Percentiles rank a stretch among this genome's conserved stretches.
Evolutionary conservation across 2,888 invertebrate species (phyloP).

Genomic region (Pecten maximus): DNA sequence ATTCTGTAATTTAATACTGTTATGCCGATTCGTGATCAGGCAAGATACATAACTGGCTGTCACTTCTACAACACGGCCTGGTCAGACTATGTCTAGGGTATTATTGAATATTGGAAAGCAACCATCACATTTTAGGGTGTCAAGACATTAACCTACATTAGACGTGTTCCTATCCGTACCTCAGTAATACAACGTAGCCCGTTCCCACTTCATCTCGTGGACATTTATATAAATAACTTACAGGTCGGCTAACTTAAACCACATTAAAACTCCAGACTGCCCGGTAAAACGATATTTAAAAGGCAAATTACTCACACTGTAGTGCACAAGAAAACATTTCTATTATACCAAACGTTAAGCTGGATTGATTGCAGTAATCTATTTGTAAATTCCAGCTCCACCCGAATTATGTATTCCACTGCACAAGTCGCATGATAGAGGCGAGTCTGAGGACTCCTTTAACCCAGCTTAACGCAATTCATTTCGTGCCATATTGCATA

Average conservation of each 20-base stretch:
- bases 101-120: background rate
- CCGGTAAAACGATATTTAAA: background rate
- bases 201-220: background rate
- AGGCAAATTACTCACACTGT: background rate
- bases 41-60: background rate
- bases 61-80: background rate
- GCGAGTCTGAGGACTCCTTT: background rate
- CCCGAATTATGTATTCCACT: constrained; percentile 23
- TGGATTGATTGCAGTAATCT: background rate
- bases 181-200: background rate
- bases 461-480: background rate
- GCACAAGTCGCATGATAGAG: background rate
- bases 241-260: background rate
- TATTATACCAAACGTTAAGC: background rate
- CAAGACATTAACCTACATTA: background rate
- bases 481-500: background rate
- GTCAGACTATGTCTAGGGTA: background rate
- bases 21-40: background rate
- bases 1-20: background rate
- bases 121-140: background rate
- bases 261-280: background rate
- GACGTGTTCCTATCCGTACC: background rate
- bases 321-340: constrained; percentile 16
- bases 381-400: constrained; percentile 18
- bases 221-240: background rate